Percentiles rank a stretch among this genome's conserved stretches.
Conservation (phyloP, 2,113 vertebrate species). For the Saccopteryx bilineata region DNA sequence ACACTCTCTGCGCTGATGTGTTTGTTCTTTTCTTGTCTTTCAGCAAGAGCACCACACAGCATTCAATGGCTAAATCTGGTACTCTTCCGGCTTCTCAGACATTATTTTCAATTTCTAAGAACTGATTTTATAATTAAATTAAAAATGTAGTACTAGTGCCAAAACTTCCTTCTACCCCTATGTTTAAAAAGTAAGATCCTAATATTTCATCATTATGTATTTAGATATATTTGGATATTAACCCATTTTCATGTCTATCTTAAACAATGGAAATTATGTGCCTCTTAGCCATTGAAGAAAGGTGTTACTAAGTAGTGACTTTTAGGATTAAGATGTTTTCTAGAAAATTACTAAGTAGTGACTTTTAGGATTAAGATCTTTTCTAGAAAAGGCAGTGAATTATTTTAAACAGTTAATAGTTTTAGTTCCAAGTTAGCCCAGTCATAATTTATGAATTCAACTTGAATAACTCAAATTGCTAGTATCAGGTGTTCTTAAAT, state of each 20-base stretch:
- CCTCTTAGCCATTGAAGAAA: constrained; percentile 37
- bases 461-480: constrained; percentile 21
- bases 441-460: constrained; percentile 59
- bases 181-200: constrained; percentile 62
- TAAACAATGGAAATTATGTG: constrained; percentile 22
- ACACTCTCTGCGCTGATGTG: constrained; percentile 38
- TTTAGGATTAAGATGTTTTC: constrained; percentile 56
- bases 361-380: constrained; percentile 58
- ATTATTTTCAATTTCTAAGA: constrained; percentile 36
- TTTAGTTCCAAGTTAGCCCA: constrained; percentile 10
- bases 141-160: constrained; percentile 44
- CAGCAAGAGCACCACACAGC: constrained; percentile 51
- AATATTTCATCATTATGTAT: constrained; percentile 60
- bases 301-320: neutral
- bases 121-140: constrained; percentile 56
- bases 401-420: constrained; percentile 50
- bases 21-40: constrained; percentile 66
- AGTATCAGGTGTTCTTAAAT: constrained; percentile 9
- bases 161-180: constrained; percentile 37
- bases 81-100: constrained; percentile 12
- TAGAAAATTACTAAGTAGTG: neutral
- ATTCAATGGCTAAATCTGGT: constrained; percentile 58
- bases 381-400: constrained; percentile 18
- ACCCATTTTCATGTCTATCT: constrained; percentile 28
- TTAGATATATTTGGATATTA: constrained; percentile 59